Percentiles rank a stretch among this genome's conserved stretches.
Evolutionary conservation across 2,113 vertebrate species (phyloP).

Genomic region (Anguilla rostrata): DNA sequence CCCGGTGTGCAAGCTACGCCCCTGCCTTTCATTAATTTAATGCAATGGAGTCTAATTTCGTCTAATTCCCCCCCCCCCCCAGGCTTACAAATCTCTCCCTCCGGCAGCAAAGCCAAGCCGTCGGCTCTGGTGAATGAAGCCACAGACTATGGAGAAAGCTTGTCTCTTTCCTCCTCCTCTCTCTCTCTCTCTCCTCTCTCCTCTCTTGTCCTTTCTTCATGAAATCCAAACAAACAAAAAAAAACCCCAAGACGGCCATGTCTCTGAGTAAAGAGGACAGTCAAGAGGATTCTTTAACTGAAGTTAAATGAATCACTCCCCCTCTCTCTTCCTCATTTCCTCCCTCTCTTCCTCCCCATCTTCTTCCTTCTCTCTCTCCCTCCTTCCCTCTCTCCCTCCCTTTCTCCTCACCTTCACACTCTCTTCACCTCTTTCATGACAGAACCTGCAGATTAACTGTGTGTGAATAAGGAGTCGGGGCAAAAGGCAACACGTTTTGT

Average conservation of each 20-base stretch:
- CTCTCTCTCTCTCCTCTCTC: no score
- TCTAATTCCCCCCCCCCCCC: background rate
- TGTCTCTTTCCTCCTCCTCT: no score
- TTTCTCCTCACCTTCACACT: background rate
- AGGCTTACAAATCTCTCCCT: background rate
- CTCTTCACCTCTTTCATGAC: background rate
- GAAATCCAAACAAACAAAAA: background rate
- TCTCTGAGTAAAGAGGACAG: background rate
- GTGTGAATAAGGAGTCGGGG: background rate
- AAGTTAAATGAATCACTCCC: background rate
- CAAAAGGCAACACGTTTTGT: background rate
- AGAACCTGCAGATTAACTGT: background rate
- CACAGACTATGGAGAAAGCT: background rate
- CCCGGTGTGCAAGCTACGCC: background rate
- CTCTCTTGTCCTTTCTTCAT: background rate
- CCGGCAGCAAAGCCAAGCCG: background rate
- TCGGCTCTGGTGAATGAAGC: background rate
- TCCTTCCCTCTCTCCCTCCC: background rate
- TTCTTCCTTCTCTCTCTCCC: background rate
- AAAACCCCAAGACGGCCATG: background rate
- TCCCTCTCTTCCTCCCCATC: background rate
- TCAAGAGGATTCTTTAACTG: background rate
- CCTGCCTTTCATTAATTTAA: conserved; percentile 10
- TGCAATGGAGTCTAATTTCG: background rate
- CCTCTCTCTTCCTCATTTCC: background rate